phyloP scores from a whole-genome alignment of 2,113 vertebrate species.

The Eulemur rufifrons region DNA sequence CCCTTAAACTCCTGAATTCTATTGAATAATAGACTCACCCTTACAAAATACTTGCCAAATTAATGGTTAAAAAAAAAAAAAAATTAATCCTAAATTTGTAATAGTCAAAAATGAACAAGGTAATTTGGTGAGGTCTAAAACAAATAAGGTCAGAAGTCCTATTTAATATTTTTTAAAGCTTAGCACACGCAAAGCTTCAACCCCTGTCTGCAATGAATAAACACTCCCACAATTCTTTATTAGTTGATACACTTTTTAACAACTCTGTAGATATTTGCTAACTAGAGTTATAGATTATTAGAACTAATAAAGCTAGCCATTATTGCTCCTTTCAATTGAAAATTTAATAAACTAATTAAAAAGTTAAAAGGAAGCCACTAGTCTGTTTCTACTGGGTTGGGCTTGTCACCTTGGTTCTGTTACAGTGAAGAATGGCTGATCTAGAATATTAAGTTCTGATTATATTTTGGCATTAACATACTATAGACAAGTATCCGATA shows the following conservation, averaged over 20 bases:
- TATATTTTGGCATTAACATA: conserved; percentile 31
- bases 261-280: neutral
- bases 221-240: neutral
- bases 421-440: conserved; percentile 28
- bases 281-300: neutral
- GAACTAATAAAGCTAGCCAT: conserved; percentile 18
- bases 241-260: neutral
- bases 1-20: conserved; percentile 13
- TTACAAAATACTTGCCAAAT: conserved; percentile 30
- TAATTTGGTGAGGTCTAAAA: neutral
- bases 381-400: neutral
- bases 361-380: conserved; percentile 31
- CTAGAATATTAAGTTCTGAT: conserved; percentile 35
- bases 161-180: conserved; percentile 27
- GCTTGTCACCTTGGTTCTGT: neutral
- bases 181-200: conserved; percentile 42
- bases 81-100: neutral
- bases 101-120: neutral
- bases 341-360: conserved; percentile 3
- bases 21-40: neutral
- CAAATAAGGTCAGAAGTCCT: neutral
- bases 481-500: neutral
- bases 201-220: neutral
- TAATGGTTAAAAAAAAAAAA: neutral
- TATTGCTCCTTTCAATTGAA: neutral